Evolutionary conservation across 2,113 vertebrate genomes (phyloP).

Genomic region (Gymnarchus niloticus): DNA sequence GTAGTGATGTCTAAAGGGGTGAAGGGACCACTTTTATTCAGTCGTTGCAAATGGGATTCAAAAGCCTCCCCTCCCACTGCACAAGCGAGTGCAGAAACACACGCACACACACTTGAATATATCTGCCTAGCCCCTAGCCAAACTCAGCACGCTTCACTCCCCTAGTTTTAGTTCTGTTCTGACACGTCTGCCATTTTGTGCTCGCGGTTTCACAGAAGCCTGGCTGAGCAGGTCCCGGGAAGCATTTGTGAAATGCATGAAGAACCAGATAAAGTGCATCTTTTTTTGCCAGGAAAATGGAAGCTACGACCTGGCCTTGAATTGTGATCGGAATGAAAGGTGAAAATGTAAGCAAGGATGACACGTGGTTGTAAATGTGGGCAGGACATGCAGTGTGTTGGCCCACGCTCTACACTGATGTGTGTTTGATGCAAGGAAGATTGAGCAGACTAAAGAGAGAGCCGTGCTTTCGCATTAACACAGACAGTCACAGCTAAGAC

Average conservation of each 20-base stretch:
- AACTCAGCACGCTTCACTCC: background rate
- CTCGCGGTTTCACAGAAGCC: slow-evolving; percentile 5
- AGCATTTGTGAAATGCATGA: slow-evolving; percentile 15
- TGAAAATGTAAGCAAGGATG: background rate
- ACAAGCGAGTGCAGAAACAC: background rate
- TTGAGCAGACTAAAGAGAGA: background rate
- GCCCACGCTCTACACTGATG: background rate
- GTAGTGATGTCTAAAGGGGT: background rate
- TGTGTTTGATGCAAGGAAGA: background rate
- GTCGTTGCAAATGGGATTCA: background rate
- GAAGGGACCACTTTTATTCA: background rate
- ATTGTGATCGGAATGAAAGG: slow-evolving; percentile 14
- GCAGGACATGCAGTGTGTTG: background rate
- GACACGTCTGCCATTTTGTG: slow-evolving; percentile 20
- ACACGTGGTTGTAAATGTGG: background rate
- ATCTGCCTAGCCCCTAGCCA: background rate
- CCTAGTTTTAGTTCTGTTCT: background rate
- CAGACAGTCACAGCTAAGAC: background rate
- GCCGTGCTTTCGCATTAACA: background rate
- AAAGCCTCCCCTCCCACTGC: background rate
- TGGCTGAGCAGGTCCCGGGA: slow-evolving; percentile 9
- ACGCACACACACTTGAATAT: background rate
- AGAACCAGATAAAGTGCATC: slow-evolving; percentile 29
- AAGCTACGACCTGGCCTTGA: slow-evolving; percentile 9
- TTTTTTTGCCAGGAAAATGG: slow-evolving; percentile 26